Evolutionary conservation across 2,113 vertebrate genomes (phyloP), one percentile per base, ranked within the genome.

Genomic region (Passer montanus): DNA sequence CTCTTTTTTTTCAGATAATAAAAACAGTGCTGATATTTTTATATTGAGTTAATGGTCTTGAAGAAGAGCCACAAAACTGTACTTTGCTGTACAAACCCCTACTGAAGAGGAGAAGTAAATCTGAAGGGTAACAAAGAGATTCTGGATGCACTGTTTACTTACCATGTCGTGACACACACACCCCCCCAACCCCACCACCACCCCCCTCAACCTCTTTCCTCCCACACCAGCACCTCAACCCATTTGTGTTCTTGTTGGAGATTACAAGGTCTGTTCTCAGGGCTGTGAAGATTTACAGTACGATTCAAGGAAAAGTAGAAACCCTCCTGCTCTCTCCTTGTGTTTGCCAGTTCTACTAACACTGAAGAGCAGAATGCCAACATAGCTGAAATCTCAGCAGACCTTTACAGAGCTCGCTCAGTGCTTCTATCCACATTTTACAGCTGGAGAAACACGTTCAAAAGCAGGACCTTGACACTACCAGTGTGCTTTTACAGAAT

Each of bases 21-120:
- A 97, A 97, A 97, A 96, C 94, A 97, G 87, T 95, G 94, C 77
- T 95, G 93, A 95, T 97, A 95, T 94, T 93, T 97, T 97, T 97
- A 97, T 93, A 95, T 89, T 70, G 90, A 95, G 87, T 95, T 94
- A 95, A 96, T 92, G 84, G 89, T 91, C 92, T 94, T 94, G 93
- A 97, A 81, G 93, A 95, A 95, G 96, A 97, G 94, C 95, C 96
- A 94, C 96, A 94, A 89, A 96, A 80, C 50, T 87, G 73, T 87
- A 69, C 84, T 96, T 95, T 68, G 66, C 82, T 82, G 72, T 87
- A 84, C 81, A 95, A 94, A 91, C 52, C 83, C 63, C 67, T 76
- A 2, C 80, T 76, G 89, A 94, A 88, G 75, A 85, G 30, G 11
- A 91, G 60, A 86, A 85, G 78, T 89, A 89, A 95, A 95, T 86